Conservation (phyloP, 2,888 invertebrate species). For the Cecidostiba fungosa region DNA sequence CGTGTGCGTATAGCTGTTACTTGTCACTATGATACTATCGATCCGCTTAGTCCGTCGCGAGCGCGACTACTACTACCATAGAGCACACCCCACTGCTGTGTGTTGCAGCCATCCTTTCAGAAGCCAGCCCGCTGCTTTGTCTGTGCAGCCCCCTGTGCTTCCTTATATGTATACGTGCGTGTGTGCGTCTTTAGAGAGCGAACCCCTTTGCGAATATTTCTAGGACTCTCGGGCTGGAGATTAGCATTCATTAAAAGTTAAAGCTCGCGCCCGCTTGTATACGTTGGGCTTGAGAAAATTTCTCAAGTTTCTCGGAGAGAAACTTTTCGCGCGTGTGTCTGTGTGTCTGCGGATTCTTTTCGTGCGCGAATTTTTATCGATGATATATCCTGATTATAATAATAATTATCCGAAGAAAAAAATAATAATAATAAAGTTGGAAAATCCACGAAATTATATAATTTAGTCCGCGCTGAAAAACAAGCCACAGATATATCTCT, state of each 20-base stretch:
- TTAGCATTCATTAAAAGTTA: conserved; percentile 52
- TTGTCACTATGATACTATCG: conserved; percentile 74
- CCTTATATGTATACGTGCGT: conserved; percentile 19
- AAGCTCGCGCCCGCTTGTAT: neutral
- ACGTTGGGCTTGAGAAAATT: conserved; percentile 8
- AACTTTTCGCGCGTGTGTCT: neutral
- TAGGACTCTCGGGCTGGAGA: conserved; percentile 66
- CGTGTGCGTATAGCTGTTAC: conserved; percentile 60
- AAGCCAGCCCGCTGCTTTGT: conserved; percentile 60
- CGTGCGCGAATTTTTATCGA: neutral
- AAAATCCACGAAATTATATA: no score
- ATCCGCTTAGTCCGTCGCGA: conserved; percentile 70
- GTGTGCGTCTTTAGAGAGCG: neutral
- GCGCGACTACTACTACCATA: conserved; percentile 27
- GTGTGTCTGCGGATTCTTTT: neutral
- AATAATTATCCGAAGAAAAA: neutral
- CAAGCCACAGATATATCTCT: conserved; percentile 4
- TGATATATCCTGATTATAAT: no score
- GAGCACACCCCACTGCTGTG: conserved; percentile 15
- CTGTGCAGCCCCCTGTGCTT: conserved; percentile 54
- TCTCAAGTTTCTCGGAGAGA: neutral
- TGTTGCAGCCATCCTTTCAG: conserved; percentile 52
- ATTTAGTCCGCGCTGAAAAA: neutral
- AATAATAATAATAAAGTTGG: neutral
- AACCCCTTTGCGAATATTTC: conserved; percentile 64